phyloP scores from a whole-genome alignment of 2,888 invertebrate species.

The Sycophila texana region DNA sequence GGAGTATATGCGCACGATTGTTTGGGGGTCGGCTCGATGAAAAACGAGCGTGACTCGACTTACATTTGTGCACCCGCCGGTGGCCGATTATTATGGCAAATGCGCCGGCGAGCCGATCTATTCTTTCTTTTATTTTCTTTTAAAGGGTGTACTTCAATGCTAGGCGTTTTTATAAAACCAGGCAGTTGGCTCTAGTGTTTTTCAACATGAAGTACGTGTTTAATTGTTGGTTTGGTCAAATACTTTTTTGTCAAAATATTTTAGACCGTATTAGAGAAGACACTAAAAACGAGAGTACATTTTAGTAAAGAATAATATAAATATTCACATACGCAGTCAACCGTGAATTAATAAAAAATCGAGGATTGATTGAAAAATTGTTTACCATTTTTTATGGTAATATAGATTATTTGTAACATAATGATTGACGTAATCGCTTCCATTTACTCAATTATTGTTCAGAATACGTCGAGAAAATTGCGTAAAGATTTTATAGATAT shows the following conservation, averaged over 20 bases:
- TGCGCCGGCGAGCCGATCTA: not conserved
- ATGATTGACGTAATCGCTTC: too few relatives aligned
- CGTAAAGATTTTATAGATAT: too few relatives aligned
- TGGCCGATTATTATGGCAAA: conserved; percentile 34
- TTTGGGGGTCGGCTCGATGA: not conserved
- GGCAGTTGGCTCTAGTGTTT: not conserved
- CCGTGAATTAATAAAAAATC: too few relatives aligned
- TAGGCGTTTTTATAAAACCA: not conserved
- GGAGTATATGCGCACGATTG: not conserved
- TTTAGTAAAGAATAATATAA: too few relatives aligned
- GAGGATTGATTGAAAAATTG: too few relatives aligned
- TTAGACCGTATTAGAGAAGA: too few relatives aligned
- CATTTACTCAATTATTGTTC: too few relatives aligned
- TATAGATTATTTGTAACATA: too few relatives aligned
- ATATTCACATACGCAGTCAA: too few relatives aligned
- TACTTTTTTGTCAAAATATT: not conserved
- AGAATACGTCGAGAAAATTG: too few relatives aligned
- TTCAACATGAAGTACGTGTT: conserved; percentile 3
- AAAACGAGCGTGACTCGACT: conserved; percentile 23
- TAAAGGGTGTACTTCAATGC: not conserved
- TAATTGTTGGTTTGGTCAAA: conserved; percentile 14
- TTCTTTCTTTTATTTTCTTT: not conserved
- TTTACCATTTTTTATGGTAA: too few relatives aligned
- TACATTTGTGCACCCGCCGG: conserved; percentile 6
- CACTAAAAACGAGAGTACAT: too few relatives aligned